Base-by-base conservation (phyloP, 2,797 vertebrate species). In the Diceros bicornis region DNA sequence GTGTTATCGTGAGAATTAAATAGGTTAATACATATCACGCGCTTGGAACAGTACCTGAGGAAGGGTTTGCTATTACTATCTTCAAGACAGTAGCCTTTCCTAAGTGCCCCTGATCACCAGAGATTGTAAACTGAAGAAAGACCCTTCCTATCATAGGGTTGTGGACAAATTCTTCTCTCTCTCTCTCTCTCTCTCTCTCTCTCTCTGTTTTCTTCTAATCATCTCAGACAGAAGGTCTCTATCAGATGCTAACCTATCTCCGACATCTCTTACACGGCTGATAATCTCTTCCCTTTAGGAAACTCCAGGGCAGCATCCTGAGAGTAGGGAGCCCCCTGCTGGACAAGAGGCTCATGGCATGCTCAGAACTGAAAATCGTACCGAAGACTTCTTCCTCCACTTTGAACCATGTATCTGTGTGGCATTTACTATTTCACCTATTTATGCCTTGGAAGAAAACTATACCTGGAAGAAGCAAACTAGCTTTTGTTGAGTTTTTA, bases 271-370 rank as follows among this genome's bases (percentile, higher is more conserved):
- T n/a, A 75, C 11, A 20, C 5, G 0, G 27, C 20, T 12, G 34
- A 68, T n/a, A 47, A 29, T 66, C 61, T 47, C 34, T 92, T 41
- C 44, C 72, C 44, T 72, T 57, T 27, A 64, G 44, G 47, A 74
- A 47, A 32, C 29, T 2, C 32, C 10, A 34, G 32, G 41, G 7
- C 75, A 57, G 29, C 29, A 64, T 23, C 32, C 44, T 12, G 83
- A 37, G 59, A 66, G 61, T 75, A 94, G 55, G 55, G 59, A 61
- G 55, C 18, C 94, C 91, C 44, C 97, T 97, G 89, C 89, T 94
- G 96, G 89, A 91, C 62, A 71, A 61, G 47, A 52, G 71, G 10
- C 57, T 52, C 34, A 47, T 29, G 61, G 55, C 59, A 75, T 57
- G 44, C 61, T 41, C 41, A 55, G 55, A 90, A 41, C 12, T 8